Evolutionary conservation across 2,797 vertebrate genomes (phyloP), one percentile per base, ranked within the genome.

Genomic region (Tapirus indicus): DNA sequence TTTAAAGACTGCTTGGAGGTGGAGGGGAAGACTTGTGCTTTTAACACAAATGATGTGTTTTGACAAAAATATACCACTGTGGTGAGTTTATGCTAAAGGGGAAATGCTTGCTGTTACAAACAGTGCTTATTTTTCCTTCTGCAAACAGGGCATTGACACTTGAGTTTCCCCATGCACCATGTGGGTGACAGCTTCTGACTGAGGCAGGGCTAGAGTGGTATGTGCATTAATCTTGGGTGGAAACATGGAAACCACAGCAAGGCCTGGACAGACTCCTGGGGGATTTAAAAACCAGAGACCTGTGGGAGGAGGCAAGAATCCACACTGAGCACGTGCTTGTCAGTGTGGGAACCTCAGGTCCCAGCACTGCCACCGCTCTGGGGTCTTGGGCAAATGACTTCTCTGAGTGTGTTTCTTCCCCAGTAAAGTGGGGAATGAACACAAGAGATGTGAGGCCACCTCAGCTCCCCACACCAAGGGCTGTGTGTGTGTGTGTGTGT

Each of bases 31-130:
- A 90, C 72, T 96, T 92, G 94, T 92, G 91, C 96, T 97, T 95
- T 97, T 72, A 96, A 79, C 54, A 88, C 49, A 90, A 91, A 91
- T 92, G 95, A 94, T 96, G 90, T 97, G 44, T 97, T 98, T 96
- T 97, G 97, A 97, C 94, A 97, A 88, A 89, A 69, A 72, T 75
- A 74, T 44, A 83, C 94, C 93, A 75, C 41, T 0, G 2, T 77
- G 77, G 85, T 92, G 88, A 97, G 78, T 93, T 86, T 83, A 88
- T 95, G 95, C 95, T 90, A 82, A 94, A 87, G 69, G 96, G 91
- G 69, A 93, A 95, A 88, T 79, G 78, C 87, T 94, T 27, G 58
- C n/a, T 83, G 54, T 87, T 90, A 54, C 79, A 71, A 62, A 82
- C 68, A 35, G 54, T 47, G 44, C 52, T 95, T 64, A 29, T 52